Conservation (phyloP, 2,888 invertebrate species). For the Caenorhabditis panamensis region DNA sequence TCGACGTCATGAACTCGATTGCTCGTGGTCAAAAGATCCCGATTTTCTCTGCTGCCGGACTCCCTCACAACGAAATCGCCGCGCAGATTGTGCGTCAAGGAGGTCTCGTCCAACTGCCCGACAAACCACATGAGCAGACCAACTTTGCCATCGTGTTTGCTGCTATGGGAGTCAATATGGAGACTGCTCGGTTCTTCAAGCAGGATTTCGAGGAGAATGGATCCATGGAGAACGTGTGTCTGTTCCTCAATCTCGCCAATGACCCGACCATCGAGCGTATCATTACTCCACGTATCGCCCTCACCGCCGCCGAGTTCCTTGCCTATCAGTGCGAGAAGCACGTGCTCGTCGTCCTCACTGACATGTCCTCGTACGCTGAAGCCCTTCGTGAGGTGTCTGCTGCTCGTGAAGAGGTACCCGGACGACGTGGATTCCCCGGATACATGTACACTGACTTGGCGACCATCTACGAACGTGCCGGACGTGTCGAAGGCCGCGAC, state of each 20-base stretch:
- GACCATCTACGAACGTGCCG: slow-evolving; percentile 99
- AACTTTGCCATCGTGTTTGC: slow-evolving; percentile 99
- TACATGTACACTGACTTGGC: slow-evolving; percentile 99
- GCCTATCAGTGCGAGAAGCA: slow-evolving; percentile 99
- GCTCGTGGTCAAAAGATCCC: slow-evolving; percentile 98
- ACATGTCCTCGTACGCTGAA: slow-evolving; percentile 99
- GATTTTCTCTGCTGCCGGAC: slow-evolving; percentile 99
- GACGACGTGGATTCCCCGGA: slow-evolving; percentile 99
- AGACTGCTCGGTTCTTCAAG: slow-evolving; percentile 99
- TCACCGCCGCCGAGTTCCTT: slow-evolving; percentile 98
- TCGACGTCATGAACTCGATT: slow-evolving; percentile 99
- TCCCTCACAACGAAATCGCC: slow-evolving; percentile 99
- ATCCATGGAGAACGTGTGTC: slow-evolving; percentile 99
- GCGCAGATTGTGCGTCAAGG: slow-evolving; percentile 99
- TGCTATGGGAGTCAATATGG: slow-evolving; percentile 92
- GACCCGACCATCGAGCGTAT: slow-evolving; percentile 99
- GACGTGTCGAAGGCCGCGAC: slow-evolving; percentile 97
- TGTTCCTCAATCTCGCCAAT: slow-evolving; percentile 99
- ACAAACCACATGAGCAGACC: slow-evolving; percentile 87
- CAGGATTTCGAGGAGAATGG: slow-evolving; percentile 89
- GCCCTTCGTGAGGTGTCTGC: slow-evolving; percentile 98
- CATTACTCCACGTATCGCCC: slow-evolving; percentile 96
- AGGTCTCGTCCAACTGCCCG: slow-evolving; percentile 90
- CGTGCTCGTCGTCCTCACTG: slow-evolving; percentile 97
- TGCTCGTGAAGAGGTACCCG: slow-evolving; percentile 99